These are phyloP conservation scores for Xiphophorus birchmanni DNA, from an alignment of 2,797 vertebrate genomes.

Conservation along the genomic window DNA sequence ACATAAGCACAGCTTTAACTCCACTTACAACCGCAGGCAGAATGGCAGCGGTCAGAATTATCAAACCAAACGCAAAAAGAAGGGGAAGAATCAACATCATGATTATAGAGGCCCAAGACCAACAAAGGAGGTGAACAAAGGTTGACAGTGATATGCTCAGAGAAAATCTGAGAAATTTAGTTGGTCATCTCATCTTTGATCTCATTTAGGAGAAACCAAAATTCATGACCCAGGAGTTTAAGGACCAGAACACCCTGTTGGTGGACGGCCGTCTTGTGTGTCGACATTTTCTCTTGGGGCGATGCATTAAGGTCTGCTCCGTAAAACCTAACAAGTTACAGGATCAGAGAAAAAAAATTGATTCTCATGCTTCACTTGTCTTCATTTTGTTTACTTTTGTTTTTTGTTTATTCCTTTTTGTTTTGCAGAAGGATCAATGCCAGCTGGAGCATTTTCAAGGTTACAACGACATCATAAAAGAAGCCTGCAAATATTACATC, in stretches of 20 bases:
- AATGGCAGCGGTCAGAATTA: constrained; percentile 2
- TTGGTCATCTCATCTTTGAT: constrained; percentile 3
- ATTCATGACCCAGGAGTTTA: constrained; percentile 89
- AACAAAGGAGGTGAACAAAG: constrained; percentile 31
- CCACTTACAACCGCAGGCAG: neutral
- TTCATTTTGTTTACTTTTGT: neutral
- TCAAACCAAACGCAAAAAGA: constrained; percentile 6
- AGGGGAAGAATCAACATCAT: neutral
- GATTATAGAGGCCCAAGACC: neutral
- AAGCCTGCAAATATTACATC: constrained; percentile 91
- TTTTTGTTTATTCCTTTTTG: constrained; percentile 11
- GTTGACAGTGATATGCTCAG: neutral
- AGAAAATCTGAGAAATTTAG: rapidly evolving
- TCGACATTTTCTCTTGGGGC: constrained; percentile 87
- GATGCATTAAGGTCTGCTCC: constrained; percentile 86
- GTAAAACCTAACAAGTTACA: neutral
- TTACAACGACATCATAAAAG: constrained; percentile 84
- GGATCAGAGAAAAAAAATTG: neutral
- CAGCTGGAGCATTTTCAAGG: constrained; percentile 88
- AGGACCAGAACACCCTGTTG: constrained; percentile 85
- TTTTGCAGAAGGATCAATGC: constrained; percentile 85
- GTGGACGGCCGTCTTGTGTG: constrained; percentile 89
- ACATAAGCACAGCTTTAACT: neutral
- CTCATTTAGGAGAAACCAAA: constrained; percentile 64
- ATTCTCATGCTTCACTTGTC: neutral